phyloP scores from a whole-genome alignment of 2,888 invertebrate genomes.

The Uloborus plumipes region DNA sequence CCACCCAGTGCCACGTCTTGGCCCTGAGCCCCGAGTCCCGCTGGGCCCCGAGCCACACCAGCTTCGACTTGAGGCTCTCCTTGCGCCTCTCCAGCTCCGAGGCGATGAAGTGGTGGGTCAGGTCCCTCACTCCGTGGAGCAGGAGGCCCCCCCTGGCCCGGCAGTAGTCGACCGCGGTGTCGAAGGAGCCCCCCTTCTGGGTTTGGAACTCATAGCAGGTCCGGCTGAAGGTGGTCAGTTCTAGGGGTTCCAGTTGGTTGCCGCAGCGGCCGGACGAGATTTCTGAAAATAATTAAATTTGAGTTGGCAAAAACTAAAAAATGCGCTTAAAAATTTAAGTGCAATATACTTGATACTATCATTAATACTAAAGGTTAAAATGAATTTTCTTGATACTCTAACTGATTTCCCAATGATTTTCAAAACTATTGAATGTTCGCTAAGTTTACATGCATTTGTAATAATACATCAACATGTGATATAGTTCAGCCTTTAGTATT shows the following conservation, averaged over 20 bases:
- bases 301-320: no score
- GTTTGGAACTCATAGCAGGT: slow-evolving; percentile 92
- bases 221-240: slow-evolving; percentile 85
- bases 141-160: slow-evolving; percentile 72
- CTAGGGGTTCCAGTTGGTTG: slow-evolving; percentile 80
- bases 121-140: slow-evolving; percentile 68
- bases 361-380: no score
- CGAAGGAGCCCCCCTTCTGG: slow-evolving; percentile 85
- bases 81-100: slow-evolving; percentile 67
- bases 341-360: no score
- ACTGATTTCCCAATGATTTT: no score
- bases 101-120: slow-evolving; percentile 66
- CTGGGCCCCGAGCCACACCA: slow-evolving; percentile 92
- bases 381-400: no score
- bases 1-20: slow-evolving; percentile 61
- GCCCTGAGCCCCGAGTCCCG: slow-evolving; percentile 76
- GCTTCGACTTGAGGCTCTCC: slow-evolving; percentile 67
- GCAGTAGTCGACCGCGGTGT: slow-evolving; percentile 84
- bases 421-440: no score
- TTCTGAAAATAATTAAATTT: slow-evolving; percentile 77
- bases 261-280: slow-evolving; percentile 85
- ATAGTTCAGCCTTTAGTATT: no score
- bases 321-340: no score
- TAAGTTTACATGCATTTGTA: no score
- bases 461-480: no score